Conservation (phyloP, 2,888 invertebrate genomes). For the Galeruca laticollis region DNA sequence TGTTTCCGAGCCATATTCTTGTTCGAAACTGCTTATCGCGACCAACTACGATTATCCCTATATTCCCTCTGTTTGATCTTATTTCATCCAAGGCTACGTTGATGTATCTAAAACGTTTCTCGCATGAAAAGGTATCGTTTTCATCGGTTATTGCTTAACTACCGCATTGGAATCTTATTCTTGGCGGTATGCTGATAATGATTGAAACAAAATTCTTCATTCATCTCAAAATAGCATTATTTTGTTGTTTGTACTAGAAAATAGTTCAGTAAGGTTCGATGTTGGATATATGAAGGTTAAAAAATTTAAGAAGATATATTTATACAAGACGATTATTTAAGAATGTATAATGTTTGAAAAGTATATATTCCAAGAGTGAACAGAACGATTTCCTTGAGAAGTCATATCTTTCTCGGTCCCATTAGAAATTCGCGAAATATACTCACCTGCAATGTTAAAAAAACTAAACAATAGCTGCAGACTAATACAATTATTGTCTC, state of each 20-base stretch:
- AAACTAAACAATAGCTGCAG: no score
- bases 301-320: no score
- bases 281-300: no score
- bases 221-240: not conserved
- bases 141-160: conserved; percentile 27
- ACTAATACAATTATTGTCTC: no score
- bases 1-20: conserved; percentile 66
- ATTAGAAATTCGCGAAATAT: no score
- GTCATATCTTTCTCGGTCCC: no score
- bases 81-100: conserved; percentile 44
- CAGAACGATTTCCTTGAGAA: no score
- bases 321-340: no score
- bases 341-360: no score
- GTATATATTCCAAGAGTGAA: no score
- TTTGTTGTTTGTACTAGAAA: not conserved
- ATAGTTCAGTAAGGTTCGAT: no score
- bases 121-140: conserved; percentile 41
- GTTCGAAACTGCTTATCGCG: conserved; percentile 62
- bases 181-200: conserved; percentile 12
- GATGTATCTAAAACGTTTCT: conserved; percentile 42
- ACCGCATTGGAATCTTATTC: conserved; percentile 15
- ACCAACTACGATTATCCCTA: conserved; percentile 63
- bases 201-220: conserved; percentile 4
- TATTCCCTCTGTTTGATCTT: conserved; percentile 53
- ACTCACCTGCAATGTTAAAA: no score